phyloP scores from a whole-genome alignment of 2,888 invertebrate species.

The Vannuccia rotundouncinata region DNA sequence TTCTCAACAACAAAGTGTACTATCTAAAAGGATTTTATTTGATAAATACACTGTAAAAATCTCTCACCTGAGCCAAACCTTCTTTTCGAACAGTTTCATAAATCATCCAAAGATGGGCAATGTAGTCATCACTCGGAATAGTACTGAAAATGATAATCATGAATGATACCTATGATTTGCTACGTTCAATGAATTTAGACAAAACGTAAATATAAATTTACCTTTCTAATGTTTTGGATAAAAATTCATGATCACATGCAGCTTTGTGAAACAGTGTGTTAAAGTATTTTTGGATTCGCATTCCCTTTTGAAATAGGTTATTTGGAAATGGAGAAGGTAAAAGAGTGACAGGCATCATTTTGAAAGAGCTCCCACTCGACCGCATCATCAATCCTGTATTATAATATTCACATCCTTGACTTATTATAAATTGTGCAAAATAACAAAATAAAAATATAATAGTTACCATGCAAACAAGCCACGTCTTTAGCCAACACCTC shows the following conservation, averaged over 20 bases:
- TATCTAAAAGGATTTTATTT: no score
- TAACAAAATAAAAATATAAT: no score
- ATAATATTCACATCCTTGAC: background rate
- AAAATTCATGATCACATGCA: slow-evolving; percentile 72
- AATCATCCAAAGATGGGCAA: slow-evolving; percentile 72
- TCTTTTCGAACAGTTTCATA: slow-evolving; percentile 72
- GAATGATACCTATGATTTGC: background rate
- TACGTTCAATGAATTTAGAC: background rate
- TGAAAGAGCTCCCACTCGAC: background rate
- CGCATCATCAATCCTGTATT: background rate
- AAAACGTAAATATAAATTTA: slow-evolving; percentile 44
- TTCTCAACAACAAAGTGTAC: no score
- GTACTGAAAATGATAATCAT: no score
- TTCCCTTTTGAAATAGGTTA: slow-evolving; percentile 69
- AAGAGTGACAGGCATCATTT: slow-evolving; percentile 43
- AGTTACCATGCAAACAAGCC: slow-evolving; percentile 7
- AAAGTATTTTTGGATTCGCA: slow-evolving; percentile 67
- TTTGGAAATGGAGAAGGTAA: slow-evolving; percentile 68
- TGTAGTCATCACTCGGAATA: slow-evolving; percentile 77
- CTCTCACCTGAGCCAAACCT: slow-evolving; percentile 67
- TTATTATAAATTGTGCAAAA: no score
- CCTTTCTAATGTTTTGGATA: slow-evolving; percentile 66
- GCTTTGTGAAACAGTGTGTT: slow-evolving; percentile 77
- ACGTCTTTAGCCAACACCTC: background rate
- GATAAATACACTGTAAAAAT: no score